Conservation (phyloP, 2,797 vertebrate genomes). For the Etheostoma nigrum region DNA sequence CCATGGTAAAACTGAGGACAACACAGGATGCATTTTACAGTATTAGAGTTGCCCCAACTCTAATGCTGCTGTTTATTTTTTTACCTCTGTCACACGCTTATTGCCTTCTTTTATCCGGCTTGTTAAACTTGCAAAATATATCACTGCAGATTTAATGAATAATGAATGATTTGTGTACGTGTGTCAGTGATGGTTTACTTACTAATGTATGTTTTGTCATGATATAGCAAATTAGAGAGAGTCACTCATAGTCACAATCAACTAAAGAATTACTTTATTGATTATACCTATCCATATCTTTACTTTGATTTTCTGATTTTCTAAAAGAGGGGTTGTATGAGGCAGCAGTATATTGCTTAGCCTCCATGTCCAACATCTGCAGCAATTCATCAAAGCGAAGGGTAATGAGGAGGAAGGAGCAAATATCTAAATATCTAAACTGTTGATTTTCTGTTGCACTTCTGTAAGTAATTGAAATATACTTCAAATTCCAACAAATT, state of each 20-base stretch:
- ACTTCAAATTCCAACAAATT: neutral
- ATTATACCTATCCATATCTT: neutral
- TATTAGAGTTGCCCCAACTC: slow-evolving; percentile 26
- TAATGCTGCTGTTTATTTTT: slow-evolving; percentile 7
- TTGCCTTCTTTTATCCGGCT: slow-evolving; percentile 15
- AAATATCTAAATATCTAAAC: neutral
- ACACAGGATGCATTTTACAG: slow-evolving; percentile 61
- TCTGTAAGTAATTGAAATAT: neutral
- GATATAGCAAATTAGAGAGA: neutral
- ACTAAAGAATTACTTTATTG: neutral
- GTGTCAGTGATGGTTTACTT: neutral
- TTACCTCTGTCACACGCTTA: neutral
- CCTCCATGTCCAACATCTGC: neutral
- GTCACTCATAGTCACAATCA: neutral
- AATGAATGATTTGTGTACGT: slow-evolving; percentile 26
- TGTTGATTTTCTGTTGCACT: neutral
- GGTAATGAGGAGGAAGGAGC: neutral
- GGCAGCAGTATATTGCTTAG: neutral
- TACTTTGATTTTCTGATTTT: neutral
- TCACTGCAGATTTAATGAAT: slow-evolving; percentile 27
- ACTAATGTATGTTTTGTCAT: slow-evolving; percentile 6
- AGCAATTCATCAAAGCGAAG: neutral
- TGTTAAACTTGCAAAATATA: slow-evolving; percentile 29
- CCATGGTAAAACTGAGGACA: slow-evolving; percentile 65
- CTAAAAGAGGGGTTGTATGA: too few species aligned